Percentiles rank a stretch among this genome's conserved stretches.
phyloP scores from a whole-genome alignment of 2,888 invertebrate species.

The Aspidiotus rigidus region DNA sequence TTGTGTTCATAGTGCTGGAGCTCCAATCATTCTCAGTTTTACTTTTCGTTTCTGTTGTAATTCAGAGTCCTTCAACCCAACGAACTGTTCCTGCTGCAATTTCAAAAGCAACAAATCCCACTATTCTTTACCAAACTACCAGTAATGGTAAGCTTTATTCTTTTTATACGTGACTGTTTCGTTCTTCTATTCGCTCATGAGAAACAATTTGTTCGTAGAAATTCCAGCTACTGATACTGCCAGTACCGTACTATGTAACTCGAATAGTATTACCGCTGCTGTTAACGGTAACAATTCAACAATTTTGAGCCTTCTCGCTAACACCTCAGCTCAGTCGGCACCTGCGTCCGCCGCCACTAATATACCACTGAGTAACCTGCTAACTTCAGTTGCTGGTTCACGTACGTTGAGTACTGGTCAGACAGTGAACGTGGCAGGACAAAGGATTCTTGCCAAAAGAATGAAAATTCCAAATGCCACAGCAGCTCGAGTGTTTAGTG shows the following conservation, averaged over 20 bases:
- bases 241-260: not conserved
- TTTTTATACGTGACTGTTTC: not conserved
- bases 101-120: slow-evolving; percentile 18
- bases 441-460: slow-evolving; percentile 28
- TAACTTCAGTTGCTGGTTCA: slow-evolving; percentile 15
- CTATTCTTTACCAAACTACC: slow-evolving; percentile 23
- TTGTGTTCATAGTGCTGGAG: too few species aligned
- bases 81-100: slow-evolving; percentile 23
- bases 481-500: slow-evolving; percentile 16
- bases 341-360: slow-evolving; percentile 18
- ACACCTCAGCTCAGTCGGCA: slow-evolving; percentile 15
- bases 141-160: slow-evolving; percentile 1
- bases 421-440: slow-evolving; percentile 20
- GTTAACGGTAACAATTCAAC: slow-evolving; percentile 29
- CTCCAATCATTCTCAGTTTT: too few species aligned
- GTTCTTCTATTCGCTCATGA: too few species aligned
- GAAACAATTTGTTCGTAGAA: not conserved
- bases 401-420: slow-evolving; percentile 9
- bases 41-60: not conserved
- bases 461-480: slow-evolving; percentile 30
- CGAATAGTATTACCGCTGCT: not conserved
- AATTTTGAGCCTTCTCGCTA: slow-evolving; percentile 19
- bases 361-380: slow-evolving; percentile 23
- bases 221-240: slow-evolving; percentile 2
- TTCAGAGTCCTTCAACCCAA: slow-evolving; percentile 7